Base-by-base conservation (phyloP, 2,888 invertebrate species). In the Phorcus lineatus region DNA sequence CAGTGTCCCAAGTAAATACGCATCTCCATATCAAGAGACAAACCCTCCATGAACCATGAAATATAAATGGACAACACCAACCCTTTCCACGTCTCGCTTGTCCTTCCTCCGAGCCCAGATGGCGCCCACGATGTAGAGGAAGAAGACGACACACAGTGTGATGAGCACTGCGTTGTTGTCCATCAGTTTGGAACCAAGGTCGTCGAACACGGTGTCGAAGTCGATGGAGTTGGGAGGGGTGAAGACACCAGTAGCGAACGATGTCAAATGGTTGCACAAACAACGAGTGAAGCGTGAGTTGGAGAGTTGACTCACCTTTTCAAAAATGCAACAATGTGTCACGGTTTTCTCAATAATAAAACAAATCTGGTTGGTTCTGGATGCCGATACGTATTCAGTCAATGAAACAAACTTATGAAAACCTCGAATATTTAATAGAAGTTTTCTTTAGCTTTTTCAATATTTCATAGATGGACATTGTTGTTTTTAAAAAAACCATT, bases 111-210 rank as follows among this genome's bases (percentile, higher is more conserved):
- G 82, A 0, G 92, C 90, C 90, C 90, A 92, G 54, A 93, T 85
- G 1, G 91, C 78, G n/a, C 92, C 82, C 0, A 91, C 17, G 6
- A 91, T 62, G 83, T 91, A 93, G 9, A 92, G 28, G 13, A 86
- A 81, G 22, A 91, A 80, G 13, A 90, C 85, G 22, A 90, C 77
- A 74, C 92, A 88, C n/a, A 93, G 83, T n/a, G 92, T 91, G 19
- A 90, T 81, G 77, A 93, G 90, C 24, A 93, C 92, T 24, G 92
- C 91, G 52, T 91, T 84, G 87, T 93, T 93, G 79, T 93, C 91
- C 3, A 83, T 84, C 47, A 93, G 88, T 70, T 90, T 90, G 52
- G 88, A 88, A n/a, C 82, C 90, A 74, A 88, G 80, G 82, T 93
- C 85, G 28, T 89, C 88, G 80, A 93, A 93, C 17, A 93, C 93